These are phyloP conservation scores for Pseudomyrmex dendroicus DNA, from an alignment of 1,140 invertebrate species.

Conservation along the genomic window DNA sequence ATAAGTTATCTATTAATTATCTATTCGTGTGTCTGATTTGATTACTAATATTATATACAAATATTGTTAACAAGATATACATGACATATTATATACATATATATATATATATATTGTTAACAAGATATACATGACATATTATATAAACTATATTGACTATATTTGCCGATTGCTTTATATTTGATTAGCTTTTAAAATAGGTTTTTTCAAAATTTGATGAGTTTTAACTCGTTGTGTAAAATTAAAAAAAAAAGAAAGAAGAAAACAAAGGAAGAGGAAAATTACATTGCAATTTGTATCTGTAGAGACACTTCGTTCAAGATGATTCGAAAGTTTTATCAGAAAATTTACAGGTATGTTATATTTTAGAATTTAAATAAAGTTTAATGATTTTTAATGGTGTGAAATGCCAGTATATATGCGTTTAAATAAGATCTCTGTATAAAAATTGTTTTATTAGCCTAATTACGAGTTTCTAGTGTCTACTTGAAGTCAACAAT, in stretches of 20 bases:
- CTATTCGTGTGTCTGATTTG: background rate
- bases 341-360: no score
- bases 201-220: background rate
- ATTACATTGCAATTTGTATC: background rate
- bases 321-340: no score
- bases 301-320: background rate
- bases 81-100: conserved; percentile 2
- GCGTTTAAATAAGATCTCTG: no score
- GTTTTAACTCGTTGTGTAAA: background rate
- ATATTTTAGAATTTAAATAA: no score
- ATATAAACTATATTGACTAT: background rate
- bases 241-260: background rate
- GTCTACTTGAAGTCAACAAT: no score
- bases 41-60: background rate
- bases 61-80: no score
- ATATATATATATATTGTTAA: conserved; percentile 22
- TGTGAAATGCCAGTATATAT: no score
- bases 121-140: conserved; percentile 14
- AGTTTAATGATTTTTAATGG: no score
- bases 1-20: conserved; percentile 26
- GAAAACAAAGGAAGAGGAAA: background rate
- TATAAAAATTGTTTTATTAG: no score
- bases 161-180: background rate
- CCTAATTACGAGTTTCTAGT: no score
- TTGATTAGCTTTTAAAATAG: background rate